Conservation (phyloP, 2,888 invertebrate genomes). For the Steromphala cineraria region DNA sequence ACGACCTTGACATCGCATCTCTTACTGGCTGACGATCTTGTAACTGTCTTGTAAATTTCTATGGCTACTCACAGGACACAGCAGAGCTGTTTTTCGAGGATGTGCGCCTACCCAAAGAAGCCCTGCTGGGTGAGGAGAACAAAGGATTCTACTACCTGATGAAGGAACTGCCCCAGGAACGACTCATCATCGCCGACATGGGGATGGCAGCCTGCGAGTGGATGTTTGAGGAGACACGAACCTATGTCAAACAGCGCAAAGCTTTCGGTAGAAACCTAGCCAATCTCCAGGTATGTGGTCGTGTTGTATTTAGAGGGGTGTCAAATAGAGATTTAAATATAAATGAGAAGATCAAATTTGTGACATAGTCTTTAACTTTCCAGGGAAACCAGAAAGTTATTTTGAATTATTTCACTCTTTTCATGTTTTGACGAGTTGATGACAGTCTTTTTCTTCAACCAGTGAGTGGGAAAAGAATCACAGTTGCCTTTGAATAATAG, state of each 20-base stretch:
- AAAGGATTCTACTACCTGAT: slow-evolving; percentile 76
- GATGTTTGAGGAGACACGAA: slow-evolving; percentile 76
- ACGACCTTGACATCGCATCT: too few species aligned
- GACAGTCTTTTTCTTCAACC: too few species aligned
- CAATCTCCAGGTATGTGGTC: slow-evolving; percentile 70
- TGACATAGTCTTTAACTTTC: too few species aligned
- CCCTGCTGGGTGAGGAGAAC: slow-evolving; percentile 74
- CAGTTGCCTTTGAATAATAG: too few species aligned
- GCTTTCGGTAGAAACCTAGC: slow-evolving; percentile 76
- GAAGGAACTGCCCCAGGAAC: slow-evolving; percentile 76
- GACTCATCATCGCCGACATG: slow-evolving; percentile 74
- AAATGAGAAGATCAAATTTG: too few species aligned
- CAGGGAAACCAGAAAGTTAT: too few species aligned
- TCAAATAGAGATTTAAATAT: neutral
- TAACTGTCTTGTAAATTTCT: neutral
- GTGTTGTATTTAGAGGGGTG: too few species aligned
- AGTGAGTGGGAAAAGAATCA: too few species aligned
- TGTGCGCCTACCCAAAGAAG: slow-evolving; percentile 72
- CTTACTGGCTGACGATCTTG: too few species aligned
- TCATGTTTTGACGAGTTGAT: too few species aligned
- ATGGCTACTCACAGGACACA: slow-evolving; percentile 68
- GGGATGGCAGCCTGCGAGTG: slow-evolving; percentile 73
- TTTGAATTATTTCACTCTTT: neutral
- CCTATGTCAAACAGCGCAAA: slow-evolving; percentile 75
- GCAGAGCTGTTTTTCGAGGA: slow-evolving; percentile 76